phyloP scores from a whole-genome alignment of 2,888 invertebrate species.

The Macropis europaea region DNA sequence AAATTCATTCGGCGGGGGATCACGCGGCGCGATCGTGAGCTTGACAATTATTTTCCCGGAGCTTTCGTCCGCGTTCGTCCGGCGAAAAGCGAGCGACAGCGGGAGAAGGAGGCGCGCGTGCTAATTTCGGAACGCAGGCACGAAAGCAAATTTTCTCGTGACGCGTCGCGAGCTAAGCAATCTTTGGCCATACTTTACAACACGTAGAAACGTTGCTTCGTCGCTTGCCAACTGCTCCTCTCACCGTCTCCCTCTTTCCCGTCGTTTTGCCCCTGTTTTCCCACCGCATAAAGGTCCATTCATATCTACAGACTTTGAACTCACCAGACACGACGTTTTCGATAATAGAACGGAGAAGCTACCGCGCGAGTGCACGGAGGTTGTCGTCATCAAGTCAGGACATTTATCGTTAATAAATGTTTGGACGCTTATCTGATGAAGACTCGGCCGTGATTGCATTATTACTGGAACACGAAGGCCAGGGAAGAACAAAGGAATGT shows the following conservation, averaged over 20 bases:
- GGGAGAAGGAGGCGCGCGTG: not conserved
- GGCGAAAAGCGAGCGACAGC: not conserved
- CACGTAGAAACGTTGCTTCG: constrained; percentile 43
- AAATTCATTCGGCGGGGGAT: too few relatives aligned
- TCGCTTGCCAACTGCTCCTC: constrained; percentile 56
- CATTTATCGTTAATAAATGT: too few relatives aligned
- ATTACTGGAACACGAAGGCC: too few relatives aligned
- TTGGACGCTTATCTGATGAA: too few relatives aligned
- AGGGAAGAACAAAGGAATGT: too few relatives aligned
- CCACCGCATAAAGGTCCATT: constrained; percentile 29
- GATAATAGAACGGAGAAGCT: too few relatives aligned
- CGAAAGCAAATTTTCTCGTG: constrained; percentile 32
- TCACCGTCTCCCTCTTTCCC: not conserved
- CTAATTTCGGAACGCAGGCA: constrained; percentile 28
- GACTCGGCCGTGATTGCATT: too few relatives aligned
- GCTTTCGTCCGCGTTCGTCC: not conserved
- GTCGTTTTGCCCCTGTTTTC: constrained; percentile 32
- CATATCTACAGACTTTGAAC: too few relatives aligned
- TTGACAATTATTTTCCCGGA: not conserved
- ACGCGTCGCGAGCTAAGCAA: constrained; percentile 34
- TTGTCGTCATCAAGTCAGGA: too few relatives aligned
- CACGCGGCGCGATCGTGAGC: too few relatives aligned
- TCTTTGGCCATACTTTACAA: constrained; percentile 50
- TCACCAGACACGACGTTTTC: too few relatives aligned
- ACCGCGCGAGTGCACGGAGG: too few relatives aligned